phyloP scores from a whole-genome alignment of 2,888 invertebrate genomes.

The Acrocyrtus sp. region DNA sequence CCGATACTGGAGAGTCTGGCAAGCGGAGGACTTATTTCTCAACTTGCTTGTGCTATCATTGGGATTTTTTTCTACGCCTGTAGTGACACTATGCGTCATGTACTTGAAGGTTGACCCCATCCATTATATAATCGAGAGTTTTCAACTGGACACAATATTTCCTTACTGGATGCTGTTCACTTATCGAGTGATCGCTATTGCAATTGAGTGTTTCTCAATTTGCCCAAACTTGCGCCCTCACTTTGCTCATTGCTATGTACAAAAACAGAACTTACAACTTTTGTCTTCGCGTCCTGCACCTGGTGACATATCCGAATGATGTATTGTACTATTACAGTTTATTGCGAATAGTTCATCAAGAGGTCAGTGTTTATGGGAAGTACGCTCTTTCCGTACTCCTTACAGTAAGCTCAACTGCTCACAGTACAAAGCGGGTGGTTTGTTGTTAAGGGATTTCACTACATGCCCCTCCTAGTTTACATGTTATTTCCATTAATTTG shows the following conservation, averaged over 20 bases:
- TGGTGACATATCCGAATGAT: background rate
- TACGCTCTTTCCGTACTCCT: background rate
- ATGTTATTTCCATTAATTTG: background rate
- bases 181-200: background rate
- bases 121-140: background rate
- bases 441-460: constrained; percentile 8
- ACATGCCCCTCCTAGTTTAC: constrained; percentile 2
- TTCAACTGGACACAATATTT: too few species aligned
- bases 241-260: background rate
- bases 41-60: background rate
- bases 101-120: background rate
- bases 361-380: background rate
- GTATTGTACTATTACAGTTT: background rate
- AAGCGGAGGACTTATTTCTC: constrained; percentile 1
- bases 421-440: constrained; percentile 15
- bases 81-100: background rate
- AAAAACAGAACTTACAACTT: constrained; percentile 6
- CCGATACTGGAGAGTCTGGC: too few species aligned
- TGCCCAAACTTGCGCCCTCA: background rate
- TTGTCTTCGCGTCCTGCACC: background rate
- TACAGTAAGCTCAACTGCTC: constrained; percentile 8
- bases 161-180: background rate
- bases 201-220: background rate
- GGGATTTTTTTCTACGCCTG: background rate
- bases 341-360: constrained; percentile 11